Conservation (phyloP, 2,113 vertebrate genomes). For the Oxygymnocypris stewartii region DNA sequence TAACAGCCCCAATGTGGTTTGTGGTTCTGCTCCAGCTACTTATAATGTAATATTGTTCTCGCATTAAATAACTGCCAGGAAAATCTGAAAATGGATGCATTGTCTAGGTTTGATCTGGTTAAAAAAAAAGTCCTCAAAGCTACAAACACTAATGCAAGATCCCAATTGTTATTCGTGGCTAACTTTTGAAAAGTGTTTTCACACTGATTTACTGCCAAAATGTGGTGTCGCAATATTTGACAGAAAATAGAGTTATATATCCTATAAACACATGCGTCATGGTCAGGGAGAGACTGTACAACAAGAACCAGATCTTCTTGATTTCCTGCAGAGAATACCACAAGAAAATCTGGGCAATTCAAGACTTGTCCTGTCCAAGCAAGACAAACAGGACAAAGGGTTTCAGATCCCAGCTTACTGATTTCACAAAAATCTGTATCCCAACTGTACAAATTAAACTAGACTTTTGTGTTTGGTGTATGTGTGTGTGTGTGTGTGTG, state of each 20-base stretch:
- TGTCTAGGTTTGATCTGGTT: neutral
- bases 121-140: neutral
- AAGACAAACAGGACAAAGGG: neutral
- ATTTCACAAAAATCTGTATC: neutral
- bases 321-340: neutral
- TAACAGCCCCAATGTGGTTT: neutral
- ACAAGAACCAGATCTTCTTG: neutral
- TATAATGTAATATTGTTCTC: neutral
- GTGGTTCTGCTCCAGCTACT: neutral
- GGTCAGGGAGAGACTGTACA: neutral
- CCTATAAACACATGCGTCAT: neutral
- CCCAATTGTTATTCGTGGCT: neutral
- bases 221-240: neutral
- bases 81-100: neutral
- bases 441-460: neutral
- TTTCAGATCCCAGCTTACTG: neutral
- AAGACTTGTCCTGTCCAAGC: neutral
- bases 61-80: neutral
- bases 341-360: neutral
- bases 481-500: too few relatives aligned
- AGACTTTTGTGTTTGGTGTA: neutral
- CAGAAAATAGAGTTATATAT: neutral
- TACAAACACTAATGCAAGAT: neutral
- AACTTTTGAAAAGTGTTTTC: neutral
- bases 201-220: neutral